Base-by-base conservation (phyloP, 2,888 invertebrate species). In the Synergus japonicus region DNA sequence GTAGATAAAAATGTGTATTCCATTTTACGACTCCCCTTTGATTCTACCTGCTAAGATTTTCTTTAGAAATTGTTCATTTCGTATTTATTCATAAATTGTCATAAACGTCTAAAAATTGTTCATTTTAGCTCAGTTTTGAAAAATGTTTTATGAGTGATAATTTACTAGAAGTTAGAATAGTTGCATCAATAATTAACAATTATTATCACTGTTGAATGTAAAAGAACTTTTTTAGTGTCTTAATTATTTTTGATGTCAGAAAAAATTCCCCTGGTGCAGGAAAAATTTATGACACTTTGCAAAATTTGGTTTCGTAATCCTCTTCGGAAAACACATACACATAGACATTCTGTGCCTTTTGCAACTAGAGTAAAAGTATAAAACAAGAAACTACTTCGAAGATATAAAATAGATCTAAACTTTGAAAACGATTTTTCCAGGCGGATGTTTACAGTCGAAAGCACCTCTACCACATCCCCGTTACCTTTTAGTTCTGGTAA, bases 401-500 rank as follows among this genome's bases (percentile, higher is more conserved):
- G 15, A 73, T 73, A 54, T 29, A 54, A 73, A 73, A 49, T n/a
- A 49, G 54, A 73, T 54, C 73, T 73, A 37, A 44, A 73, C 73
- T 73, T 60, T 41, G 29, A 29, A 37, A 73, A 49, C n/a, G 73
- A 54, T 54, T 69, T 69, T 69, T 54, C 73, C 54, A 73, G 73
- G 10, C 73, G 54, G 49, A 73, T 73, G 73, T 73, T 73, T 73
- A 73, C 73, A 73, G 73, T 37, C 73, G 37, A 73, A 73, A 49
- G 22, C 73, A 73, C 15, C 73, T n/a, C 73, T 37, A 37, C 54
- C 43, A 18, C 78, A 63, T 76, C 49, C 58, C 60, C 46, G 77
- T 69, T 54, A 54, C 76, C 54, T 58, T 78, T 67, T 37, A 69
- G 41, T 63, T 49, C 76, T 60, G 69, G 69, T 73, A 83, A 77